Evolutionary conservation across 2,797 vertebrate species (phyloP).

Genomic region (Platyrinchus mystaceus): DNA sequence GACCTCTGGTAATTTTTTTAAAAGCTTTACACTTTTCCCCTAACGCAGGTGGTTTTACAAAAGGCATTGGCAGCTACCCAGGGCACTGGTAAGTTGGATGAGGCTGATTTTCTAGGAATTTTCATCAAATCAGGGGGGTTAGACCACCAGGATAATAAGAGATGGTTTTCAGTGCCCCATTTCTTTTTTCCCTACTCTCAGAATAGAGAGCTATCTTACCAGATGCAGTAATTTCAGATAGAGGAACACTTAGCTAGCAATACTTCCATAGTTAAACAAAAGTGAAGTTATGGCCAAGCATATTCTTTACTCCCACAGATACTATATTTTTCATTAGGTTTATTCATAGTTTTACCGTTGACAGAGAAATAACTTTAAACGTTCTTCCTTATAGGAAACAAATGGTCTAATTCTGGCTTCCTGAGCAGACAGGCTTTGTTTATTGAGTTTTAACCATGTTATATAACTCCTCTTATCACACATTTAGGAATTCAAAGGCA

Average conservation of each 20-base stretch:
- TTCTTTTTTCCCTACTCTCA: not conserved
- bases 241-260: constrained; percentile 5
- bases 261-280: constrained; percentile 15
- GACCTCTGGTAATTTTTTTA: not conserved
- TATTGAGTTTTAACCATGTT: constrained; percentile 53
- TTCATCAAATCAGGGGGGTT: not conserved
- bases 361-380: constrained; percentile 60
- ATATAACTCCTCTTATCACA: constrained; percentile 62
- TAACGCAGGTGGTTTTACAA: not conserved
- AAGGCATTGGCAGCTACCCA: not conserved
- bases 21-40: not conserved
- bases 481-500: constrained; percentile 48
- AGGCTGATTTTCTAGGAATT: not conserved
- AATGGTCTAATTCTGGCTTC: constrained; percentile 53
- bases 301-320: constrained; percentile 31
- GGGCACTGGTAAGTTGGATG: not conserved
- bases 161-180: not conserved
- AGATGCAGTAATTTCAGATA: constrained; percentile 9
- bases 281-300: constrained; percentile 26
- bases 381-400: constrained; percentile 28
- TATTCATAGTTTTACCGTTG: constrained; percentile 62
- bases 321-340: constrained; percentile 56
- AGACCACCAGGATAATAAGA: not conserved
- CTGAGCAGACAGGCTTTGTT: constrained; percentile 55
- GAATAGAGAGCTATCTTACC: not conserved